phyloP scores from a whole-genome alignment of 2,113 vertebrate species.

The Rhombomys opimus region DNA sequence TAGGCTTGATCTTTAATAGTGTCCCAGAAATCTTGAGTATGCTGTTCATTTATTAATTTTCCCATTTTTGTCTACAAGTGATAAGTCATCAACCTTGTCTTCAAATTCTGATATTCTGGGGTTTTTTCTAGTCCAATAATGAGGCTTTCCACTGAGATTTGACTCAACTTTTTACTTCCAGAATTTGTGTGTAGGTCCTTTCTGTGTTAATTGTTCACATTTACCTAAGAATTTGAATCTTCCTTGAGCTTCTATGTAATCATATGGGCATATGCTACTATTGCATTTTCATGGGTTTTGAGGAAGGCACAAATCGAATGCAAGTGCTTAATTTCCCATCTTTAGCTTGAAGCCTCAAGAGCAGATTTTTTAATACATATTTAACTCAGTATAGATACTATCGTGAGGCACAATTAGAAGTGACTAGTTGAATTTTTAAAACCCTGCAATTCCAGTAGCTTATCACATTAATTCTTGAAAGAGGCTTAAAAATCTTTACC shows the following conservation, averaged over 20 bases:
- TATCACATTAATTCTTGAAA: conserved; percentile 50
- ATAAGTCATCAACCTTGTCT: not conserved
- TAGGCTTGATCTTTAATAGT: not conserved
- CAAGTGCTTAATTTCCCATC: conserved; percentile 46
- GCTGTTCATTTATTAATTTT: not conserved
- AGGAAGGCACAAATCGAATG: not conserved
- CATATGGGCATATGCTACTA: rapidly evolving
- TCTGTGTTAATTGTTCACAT: not conserved
- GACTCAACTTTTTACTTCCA: not conserved
- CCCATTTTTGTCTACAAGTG: not conserved
- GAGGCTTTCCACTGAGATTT: not conserved
- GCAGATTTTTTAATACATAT: conserved; percentile 46
- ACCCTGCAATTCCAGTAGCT: not conserved
- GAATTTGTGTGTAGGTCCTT: not conserved
- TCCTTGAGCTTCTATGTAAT: not conserved
- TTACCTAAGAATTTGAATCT: not conserved
- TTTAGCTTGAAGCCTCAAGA: conserved; percentile 36
- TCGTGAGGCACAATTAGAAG: conserved; percentile 36
- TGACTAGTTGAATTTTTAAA: not conserved
- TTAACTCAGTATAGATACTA: conserved; percentile 47
- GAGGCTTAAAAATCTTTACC: conserved; percentile 52
- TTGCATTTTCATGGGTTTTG: conserved; percentile 2
- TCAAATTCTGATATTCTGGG: not conserved
- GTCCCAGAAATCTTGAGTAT: not conserved
- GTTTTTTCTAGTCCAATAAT: not conserved